Evolutionary conservation across 1,140 invertebrate species (phyloP), one percentile per base, ranked within the genome.

Genomic region (Brachionus calyciflorus): DNA sequence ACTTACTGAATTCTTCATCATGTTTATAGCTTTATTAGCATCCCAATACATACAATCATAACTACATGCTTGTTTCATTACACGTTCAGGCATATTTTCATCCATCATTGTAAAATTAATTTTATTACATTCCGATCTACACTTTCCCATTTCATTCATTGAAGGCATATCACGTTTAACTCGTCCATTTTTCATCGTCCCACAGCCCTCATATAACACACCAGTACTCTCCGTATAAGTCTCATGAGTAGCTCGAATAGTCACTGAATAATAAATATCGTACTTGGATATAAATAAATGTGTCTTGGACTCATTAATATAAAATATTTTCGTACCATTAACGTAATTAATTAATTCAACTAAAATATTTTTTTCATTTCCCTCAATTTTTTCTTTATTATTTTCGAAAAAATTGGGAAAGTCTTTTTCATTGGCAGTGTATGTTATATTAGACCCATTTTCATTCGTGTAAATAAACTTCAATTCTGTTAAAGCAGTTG

Each of bases 41-140:
- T 44, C 10, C 60, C 60, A 5, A 44, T 21, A 9, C 24, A n/a
- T 12, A 24, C 60, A 65, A 65, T 65, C 60, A 65, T 44, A 65
- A 44, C 26, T 44, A 21, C 60, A 65, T 1, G 40, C 40, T n/a
- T 44, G 2, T 44, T 44, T 19, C 21, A 65, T 14, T 44, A 41
- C 24, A 2, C 44, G 19, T 65, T 37, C 37, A 6, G 55, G 17
- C 12, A 44, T 44, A 44, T 65, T 26, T 44, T 44, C 40, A 65
- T 44, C 40, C 21, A 12, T 19, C 12, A 21, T 65, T 14, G 10
- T 44, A 28, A 44, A 19, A 44, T 65, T 41, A 41, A n/a, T 9
- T 10, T 65, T 14, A 37, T n/a, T 44, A 37, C 60, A 65, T 44
- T 12, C 3, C 28, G 3, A 41, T 24, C 1, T 26, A 65, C 60